phyloP scores from a whole-genome alignment of 2,113 vertebrate genomes.

The Proterorhinus semilunaris region DNA sequence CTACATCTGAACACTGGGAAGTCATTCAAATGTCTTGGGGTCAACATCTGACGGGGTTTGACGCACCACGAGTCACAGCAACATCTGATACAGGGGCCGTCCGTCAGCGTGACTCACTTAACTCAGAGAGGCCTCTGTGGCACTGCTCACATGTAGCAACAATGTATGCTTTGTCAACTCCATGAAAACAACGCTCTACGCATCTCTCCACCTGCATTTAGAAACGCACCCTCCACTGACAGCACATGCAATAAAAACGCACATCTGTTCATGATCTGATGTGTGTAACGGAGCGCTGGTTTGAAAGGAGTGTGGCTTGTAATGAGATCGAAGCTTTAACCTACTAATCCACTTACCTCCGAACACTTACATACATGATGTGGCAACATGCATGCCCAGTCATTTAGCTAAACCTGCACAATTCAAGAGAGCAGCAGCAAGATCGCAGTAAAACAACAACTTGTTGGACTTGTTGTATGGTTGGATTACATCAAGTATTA shows the following conservation, averaged over 20 bases:
- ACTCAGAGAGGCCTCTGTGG: conserved; percentile 42
- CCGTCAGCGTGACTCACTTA: conserved; percentile 64
- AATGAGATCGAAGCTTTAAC: conserved; percentile 69
- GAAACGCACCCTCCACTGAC: conserved; percentile 9
- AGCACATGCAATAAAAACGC: conserved; percentile 26
- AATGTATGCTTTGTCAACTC: conserved; percentile 48
- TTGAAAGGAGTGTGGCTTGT: conserved; percentile 48
- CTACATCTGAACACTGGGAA: conserved; percentile 24
- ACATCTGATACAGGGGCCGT: conserved; percentile 50
- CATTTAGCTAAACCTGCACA: conserved; percentile 59
- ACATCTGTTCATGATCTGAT: conserved; percentile 37
- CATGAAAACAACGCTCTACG: conserved; percentile 34
- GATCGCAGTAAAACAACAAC: conserved; percentile 4
- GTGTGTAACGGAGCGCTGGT: conserved; percentile 14
- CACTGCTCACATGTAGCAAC: conserved; percentile 17
- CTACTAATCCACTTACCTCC: conserved; percentile 66
- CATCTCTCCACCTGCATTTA: conserved; percentile 31
- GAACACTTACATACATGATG: conserved; percentile 41
- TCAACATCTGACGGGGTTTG: conserved; percentile 53
- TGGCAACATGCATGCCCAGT: conserved; percentile 28
- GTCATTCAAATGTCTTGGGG: conserved; percentile 1
- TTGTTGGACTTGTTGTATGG: no score
- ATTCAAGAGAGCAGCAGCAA: conserved; percentile 36
- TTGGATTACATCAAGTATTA: conserved; percentile 6
- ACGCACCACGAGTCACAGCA: conserved; percentile 56